Percentiles rank a stretch among this genome's conserved stretches.
phyloP scores from a whole-genome alignment of 2,797 vertebrate species.

The Clarias platycephalus region DNA sequence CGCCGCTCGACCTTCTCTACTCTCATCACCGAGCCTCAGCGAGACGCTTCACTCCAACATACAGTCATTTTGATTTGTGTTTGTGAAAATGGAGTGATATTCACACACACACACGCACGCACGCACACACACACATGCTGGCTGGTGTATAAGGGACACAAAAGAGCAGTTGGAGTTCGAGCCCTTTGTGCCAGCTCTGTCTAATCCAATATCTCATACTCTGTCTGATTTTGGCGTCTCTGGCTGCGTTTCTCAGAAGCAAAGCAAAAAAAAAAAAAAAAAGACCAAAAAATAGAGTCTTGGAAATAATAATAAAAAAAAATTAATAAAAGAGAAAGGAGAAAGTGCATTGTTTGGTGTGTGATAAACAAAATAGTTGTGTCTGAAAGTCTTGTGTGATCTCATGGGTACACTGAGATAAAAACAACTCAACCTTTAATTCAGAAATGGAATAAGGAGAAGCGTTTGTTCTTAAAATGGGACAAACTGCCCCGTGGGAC shows the following conservation, averaged over 20 bases:
- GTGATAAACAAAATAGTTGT: slow-evolving; percentile 10
- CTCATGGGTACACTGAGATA: slow-evolving; percentile 22
- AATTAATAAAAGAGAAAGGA: background rate
- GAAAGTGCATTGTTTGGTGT: background rate
- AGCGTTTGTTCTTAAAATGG: slow-evolving; percentile 45
- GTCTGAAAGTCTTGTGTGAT: slow-evolving; percentile 8
- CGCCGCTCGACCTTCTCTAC: slow-evolving; percentile 29
- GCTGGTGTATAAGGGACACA: slow-evolving; percentile 25
- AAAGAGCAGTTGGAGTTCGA: slow-evolving; percentile 41
- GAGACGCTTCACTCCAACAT: slow-evolving; percentile 24
- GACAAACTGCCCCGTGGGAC: slow-evolving; percentile 48
- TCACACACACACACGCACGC: slow-evolving; percentile 25
- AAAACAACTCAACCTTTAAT: slow-evolving; percentile 37
- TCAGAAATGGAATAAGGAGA: slow-evolving; percentile 16
- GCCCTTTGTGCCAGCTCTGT: slow-evolving; percentile 27
- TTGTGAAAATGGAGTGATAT: slow-evolving; percentile 13
- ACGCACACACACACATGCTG: slow-evolving; percentile 18
- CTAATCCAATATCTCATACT: slow-evolving; percentile 48
- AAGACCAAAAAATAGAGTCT: background rate
- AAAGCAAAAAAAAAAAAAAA: background rate
- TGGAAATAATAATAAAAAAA: background rate
- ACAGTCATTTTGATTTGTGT: slow-evolving; percentile 3
- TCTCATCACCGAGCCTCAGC: slow-evolving; percentile 21
- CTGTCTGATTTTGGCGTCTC: slow-evolving; percentile 17
- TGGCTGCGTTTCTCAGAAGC: slow-evolving; percentile 9